Conservation (phyloP, 2,113 vertebrate genomes). For the Zosterops borbonicus region DNA sequence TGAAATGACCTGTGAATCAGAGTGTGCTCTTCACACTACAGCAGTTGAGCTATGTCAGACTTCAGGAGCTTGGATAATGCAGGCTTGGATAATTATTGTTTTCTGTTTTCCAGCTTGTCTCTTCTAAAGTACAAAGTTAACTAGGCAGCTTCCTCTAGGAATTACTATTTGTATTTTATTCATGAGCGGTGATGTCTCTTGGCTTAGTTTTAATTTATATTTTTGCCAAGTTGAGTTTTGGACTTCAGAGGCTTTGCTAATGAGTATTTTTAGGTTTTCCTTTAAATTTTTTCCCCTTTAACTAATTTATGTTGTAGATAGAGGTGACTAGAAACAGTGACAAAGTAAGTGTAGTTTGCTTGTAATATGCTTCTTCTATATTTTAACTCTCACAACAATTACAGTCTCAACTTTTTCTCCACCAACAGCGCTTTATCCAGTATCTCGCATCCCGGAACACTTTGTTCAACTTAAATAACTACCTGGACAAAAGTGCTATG, state of each 20-base stretch:
- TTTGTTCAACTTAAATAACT: slow-evolving; percentile 96
- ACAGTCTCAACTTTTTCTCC: not conserved
- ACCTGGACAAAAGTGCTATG: slow-evolving; percentile 91
- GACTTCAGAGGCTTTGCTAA: not conserved
- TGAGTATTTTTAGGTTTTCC: not conserved
- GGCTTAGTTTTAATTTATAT: not conserved
- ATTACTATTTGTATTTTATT: not conserved
- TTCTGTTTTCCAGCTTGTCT: not conserved
- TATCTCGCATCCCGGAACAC: slow-evolving; percentile 93
- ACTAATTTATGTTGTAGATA: not conserved
- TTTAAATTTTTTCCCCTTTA: not conserved
- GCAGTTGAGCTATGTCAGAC: not conserved
- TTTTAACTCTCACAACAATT: not conserved
- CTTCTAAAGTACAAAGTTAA: not conserved
- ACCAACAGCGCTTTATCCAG: slow-evolving; percentile 88
- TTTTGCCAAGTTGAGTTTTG: not conserved
- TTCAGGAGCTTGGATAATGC: not conserved
- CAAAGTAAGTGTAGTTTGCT: not conserved
- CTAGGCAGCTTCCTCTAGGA: not conserved
- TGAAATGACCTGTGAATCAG: not conserved
- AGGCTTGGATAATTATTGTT: not conserved
- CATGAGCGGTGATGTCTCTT: not conserved
- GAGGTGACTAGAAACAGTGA: not conserved
- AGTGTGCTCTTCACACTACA: not conserved
- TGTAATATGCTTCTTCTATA: not conserved